Evolutionary conservation across 2,888 invertebrate species (phyloP).

Genomic region (Pachydiplax longipennis): DNA sequence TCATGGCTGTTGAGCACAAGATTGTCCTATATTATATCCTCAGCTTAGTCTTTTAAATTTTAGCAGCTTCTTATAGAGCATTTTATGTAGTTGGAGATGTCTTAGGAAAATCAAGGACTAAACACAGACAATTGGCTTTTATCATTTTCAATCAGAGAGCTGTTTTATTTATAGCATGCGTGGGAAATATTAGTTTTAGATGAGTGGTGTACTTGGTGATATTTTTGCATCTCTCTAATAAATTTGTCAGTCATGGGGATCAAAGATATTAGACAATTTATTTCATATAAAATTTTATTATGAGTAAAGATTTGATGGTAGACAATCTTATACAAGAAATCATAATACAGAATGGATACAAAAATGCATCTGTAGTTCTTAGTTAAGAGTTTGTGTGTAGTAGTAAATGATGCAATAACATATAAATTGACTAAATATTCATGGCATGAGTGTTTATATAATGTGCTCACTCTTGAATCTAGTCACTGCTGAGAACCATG

Average conservation of each 20-base stretch:
- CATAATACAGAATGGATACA: not conserved
- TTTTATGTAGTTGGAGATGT: constrained; percentile 38
- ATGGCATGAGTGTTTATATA: constrained; percentile 31
- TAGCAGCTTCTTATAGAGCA: constrained; percentile 43
- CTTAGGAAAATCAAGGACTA: not conserved
- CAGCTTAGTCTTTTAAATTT: constrained; percentile 32
- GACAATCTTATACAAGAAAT: not conserved
- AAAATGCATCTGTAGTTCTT: constrained; percentile 25
- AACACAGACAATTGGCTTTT: constrained; percentile 31
- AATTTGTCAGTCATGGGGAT: constrained; percentile 5
- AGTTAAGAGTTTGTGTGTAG: constrained; percentile 30
- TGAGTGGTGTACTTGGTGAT: constrained; percentile 17
- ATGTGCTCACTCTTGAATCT: constrained; percentile 31
- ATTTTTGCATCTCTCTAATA: constrained; percentile 19
- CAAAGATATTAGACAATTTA: not conserved
- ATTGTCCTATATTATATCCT: not conserved
- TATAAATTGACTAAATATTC: not conserved
- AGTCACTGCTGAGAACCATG: constrained; percentile 41
- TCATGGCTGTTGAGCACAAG: not conserved
- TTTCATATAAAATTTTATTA: not conserved
- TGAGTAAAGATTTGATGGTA: not conserved
- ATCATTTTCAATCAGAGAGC: constrained; percentile 22
- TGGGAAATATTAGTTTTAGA: constrained; percentile 39
- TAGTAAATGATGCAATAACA: not conserved
- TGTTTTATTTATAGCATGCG: constrained; percentile 36